Base-by-base conservation (phyloP, 1,140 invertebrate genomes). In the Drosophila kohkoa region DNA sequence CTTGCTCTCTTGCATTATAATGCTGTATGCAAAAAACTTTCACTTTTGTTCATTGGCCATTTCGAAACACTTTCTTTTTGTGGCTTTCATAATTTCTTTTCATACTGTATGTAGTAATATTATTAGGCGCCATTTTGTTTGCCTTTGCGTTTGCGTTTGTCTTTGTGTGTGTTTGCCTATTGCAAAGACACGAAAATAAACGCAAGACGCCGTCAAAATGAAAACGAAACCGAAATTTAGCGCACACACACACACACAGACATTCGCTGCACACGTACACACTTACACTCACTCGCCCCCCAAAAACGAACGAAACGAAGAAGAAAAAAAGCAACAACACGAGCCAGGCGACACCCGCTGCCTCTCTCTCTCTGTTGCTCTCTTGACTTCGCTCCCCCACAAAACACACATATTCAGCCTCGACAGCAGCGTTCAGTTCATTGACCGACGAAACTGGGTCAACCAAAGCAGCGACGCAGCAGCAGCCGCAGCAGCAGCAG, bases 221-320 rank as follows among this genome's bases (percentile, higher is more conserved):
- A 90, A 90, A 90, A 90, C 82, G 86, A 90, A 90, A 90, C 86
- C 79, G 79, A 90, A 90, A 90, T 90, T 82, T 90, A 79, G 81
- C 75, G 79, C 86, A 83, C 74, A 82, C 77, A 67, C 64, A 69
- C 75, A 72, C 55, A 73, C 8, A 57, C n/a, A 32, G 28, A 59
- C 15, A 52, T 13, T 58, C 76, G 81, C 68, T 63, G 55, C 52
- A 67, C 43, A 66, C 63, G 55, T 20, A 65, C 75, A 57, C 62
- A 55, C 68, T 54, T 65, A 72, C 65, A 60, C 57, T 25, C 20
- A 25, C 20, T 25, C 58, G 70, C 78, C 82, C 78, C 77, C 79
- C 69, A 65, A 79, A 72, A 68, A 63, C 0, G 8, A 38, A 38
- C 6, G 77, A 43, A 46, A 25, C 20, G 28, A 54, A 54, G 15